These are phyloP conservation scores for Furnarius figulus DNA, from an alignment of 2,113 vertebrate species.

Conservation along the genomic window DNA sequence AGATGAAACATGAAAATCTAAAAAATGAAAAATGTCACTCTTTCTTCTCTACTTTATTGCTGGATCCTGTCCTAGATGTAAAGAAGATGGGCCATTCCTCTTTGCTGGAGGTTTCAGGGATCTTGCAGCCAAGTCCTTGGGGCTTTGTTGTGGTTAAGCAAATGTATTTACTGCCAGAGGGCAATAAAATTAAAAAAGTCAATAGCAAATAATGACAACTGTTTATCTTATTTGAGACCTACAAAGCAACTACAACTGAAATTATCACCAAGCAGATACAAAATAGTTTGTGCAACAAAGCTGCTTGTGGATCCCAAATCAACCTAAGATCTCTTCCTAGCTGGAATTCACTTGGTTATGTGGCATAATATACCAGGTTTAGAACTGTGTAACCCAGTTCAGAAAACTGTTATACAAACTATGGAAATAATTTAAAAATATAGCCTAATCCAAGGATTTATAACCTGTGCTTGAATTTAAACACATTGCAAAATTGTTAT, in stretches of 20 bases:
- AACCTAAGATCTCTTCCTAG: not conserved
- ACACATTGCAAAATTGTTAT: not conserved
- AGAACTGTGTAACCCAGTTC: not conserved
- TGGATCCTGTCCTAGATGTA: not conserved
- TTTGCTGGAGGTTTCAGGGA: not conserved
- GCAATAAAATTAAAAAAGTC: conserved; percentile 6
- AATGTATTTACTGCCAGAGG: not conserved
- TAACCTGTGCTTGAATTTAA: not conserved
- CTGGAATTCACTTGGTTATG: not conserved
- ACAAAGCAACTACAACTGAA: not conserved
- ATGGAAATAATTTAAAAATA: not conserved
- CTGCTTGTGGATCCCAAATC: not conserved
- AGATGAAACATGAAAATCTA: not conserved
- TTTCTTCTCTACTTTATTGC: not conserved
- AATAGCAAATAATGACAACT: not conserved
- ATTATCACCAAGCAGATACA: not conserved
- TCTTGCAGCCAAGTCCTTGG: not conserved
- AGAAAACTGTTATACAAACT: not conserved
- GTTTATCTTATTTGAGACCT: conserved; percentile 19
- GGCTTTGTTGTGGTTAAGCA: not conserved
- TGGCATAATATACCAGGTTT: not conserved
- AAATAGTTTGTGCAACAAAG: not conserved
- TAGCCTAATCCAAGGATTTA: not conserved
- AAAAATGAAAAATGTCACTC: not conserved
- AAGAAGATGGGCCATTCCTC: not conserved